Evolutionary conservation across 2,888 invertebrate genomes (phyloP).

Genomic region (Tiliacea aurago): DNA sequence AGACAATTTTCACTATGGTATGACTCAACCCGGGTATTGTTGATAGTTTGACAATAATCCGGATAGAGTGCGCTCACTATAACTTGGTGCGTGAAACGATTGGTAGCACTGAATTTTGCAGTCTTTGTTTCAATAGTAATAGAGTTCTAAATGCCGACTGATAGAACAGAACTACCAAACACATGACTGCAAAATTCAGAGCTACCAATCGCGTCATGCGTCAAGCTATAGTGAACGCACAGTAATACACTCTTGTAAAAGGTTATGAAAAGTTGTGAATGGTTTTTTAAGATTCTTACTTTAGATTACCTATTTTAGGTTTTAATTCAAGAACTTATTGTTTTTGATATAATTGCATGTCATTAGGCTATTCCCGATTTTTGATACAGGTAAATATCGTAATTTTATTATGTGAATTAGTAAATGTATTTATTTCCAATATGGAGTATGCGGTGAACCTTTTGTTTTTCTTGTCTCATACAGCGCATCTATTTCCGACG

Average conservation of each 20-base stretch:
- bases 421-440: conserved; percentile 22
- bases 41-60: conserved; percentile 9
- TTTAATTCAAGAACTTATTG: conserved; percentile 56
- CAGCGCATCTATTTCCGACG: background rate
- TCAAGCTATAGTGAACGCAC: too few relatives aligned
- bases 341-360: conserved; percentile 47
- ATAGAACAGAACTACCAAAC: too few relatives aligned
- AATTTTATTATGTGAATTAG: conserved; percentile 24
- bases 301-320: conserved; percentile 36
- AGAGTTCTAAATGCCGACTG: too few relatives aligned
- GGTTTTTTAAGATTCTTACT: conserved; percentile 26
- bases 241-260: conserved; percentile 3
- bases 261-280: conserved; percentile 46
- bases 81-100: too few relatives aligned
- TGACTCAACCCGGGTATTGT: conserved; percentile 10
- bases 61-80: background rate
- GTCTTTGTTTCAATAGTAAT: too few relatives aligned
- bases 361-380: conserved; percentile 39
- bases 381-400: conserved; percentile 37
- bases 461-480: conserved; percentile 9
- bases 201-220: too few relatives aligned
- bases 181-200: too few relatives aligned
- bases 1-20: conserved; percentile 22
- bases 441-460: conserved; percentile 8
- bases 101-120: too few relatives aligned